phyloP scores from a whole-genome alignment of 1,140 invertebrate genomes.

The Branchinecta lindahli region DNA sequence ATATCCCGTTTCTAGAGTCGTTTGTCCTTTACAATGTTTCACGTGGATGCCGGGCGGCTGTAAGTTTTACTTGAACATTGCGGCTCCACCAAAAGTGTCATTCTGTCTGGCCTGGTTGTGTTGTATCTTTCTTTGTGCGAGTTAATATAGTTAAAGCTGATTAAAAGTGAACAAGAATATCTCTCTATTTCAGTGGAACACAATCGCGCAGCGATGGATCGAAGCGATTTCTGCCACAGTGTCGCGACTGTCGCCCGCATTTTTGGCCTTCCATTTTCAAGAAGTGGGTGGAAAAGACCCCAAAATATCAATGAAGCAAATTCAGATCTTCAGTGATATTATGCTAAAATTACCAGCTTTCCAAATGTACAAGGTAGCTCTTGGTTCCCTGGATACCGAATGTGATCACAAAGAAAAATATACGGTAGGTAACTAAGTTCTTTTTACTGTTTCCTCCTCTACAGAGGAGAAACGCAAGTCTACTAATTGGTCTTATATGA shows the following conservation, averaged over 20 bases:
- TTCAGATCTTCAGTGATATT: background rate
- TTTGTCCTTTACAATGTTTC: no score
- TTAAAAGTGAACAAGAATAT: no score
- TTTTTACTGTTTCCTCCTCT: background rate
- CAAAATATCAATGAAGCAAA: conserved; percentile 1
- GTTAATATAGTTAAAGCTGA: no score
- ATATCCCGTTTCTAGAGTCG: no score
- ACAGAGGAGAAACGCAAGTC: no score
- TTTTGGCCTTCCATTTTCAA: background rate
- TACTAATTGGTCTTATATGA: no score
- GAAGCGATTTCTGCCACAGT: background rate
- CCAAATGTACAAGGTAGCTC: background rate
- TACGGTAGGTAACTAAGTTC: conserved; percentile 20
- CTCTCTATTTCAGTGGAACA: background rate
- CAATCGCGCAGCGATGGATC: background rate
- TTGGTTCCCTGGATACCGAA: conserved; percentile 14
- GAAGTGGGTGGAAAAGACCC: conserved; percentile 1
- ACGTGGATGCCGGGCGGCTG: no score
- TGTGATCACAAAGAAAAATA: conserved; percentile 19
- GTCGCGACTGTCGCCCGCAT: background rate
- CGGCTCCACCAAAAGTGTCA: no score
- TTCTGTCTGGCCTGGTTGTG: no score
- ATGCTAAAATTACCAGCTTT: background rate
- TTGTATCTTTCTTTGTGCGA: no score
- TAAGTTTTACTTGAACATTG: no score